Evolutionary conservation across 2,113 vertebrate genomes (phyloP), one percentile per base, ranked within the genome.

Genomic region (Tragelaphus buxtoni): DNA sequence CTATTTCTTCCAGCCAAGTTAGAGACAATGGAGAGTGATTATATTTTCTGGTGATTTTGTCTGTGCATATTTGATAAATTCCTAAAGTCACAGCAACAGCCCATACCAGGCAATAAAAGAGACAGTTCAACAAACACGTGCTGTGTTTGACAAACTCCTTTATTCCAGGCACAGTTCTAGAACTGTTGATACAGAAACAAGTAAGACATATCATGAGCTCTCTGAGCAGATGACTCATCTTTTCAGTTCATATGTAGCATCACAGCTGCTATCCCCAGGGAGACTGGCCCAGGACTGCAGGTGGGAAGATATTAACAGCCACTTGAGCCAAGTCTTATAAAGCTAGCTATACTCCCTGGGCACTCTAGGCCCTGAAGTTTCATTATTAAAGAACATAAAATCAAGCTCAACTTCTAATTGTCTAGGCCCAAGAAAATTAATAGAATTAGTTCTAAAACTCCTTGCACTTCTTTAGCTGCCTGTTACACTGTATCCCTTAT

Each of bases 401-500:
- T 30, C 1, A 82, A 60, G 47, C 24, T 60, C 4, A 55, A 28
- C 9, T 22, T 14, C 53, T 49, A 89, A 28, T 58, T 5, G 10
- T 84, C 83, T 1, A 1, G 61, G 76, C 17, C 30, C 92, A 83
- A 92, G 49, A 35, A 82, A 47, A 22, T 11, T 2, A 94, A 81
- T 51, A 35, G 28, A 87, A 92, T 77, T 0, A 65, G 13, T 28
- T 5, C 20, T 93, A 61, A 97, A 90, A 45, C 51, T 89, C 55
- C 18, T 45, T 79, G 12, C 3, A 24, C 9, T 76, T 72, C 45
- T 0, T 0, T 80, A 93, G 74, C 47, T 35, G 3, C 65, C 72
- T 83, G 28, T 28, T 55, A 10, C 26, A n/a, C 0, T 0, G 32
- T 7, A 1, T 26, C 55, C 30, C 1, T 88, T 90, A 84, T 51